phyloP scores from a whole-genome alignment of 2,113 vertebrate species.

The Fregata magnificens region DNA sequence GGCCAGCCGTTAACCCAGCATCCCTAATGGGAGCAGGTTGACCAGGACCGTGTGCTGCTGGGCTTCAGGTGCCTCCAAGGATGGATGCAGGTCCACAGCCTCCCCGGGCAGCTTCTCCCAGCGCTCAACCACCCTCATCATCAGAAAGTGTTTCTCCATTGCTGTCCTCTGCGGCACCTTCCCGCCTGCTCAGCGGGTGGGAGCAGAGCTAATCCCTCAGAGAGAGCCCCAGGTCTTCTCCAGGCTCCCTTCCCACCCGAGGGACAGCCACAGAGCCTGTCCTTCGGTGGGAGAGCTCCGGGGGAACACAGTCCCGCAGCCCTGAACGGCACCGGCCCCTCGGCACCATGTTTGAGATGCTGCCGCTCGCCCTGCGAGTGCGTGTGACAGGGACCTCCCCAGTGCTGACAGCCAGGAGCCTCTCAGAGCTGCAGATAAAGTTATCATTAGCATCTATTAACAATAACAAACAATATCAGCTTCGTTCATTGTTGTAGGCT shows the following conservation, averaged over 20 bases:
- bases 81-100: neutral
- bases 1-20: neutral
- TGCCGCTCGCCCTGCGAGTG: accelerated
- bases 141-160: neutral
- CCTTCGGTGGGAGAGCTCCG: neutral
- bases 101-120: neutral
- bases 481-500: neutral
- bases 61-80: neutral
- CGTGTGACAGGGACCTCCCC: neutral
- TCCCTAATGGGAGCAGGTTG: neutral
- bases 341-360: accelerated
- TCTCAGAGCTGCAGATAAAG: neutral
- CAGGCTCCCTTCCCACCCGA: neutral
- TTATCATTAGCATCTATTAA: neutral
- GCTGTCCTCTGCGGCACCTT: accelerated
- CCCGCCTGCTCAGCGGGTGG: accelerated
- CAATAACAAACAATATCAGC: neutral
- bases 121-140: neutral
- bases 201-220: neutral
- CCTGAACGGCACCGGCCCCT: accelerated
- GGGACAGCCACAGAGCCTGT: neutral
- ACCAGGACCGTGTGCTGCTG: neutral
- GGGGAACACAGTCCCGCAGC: accelerated
- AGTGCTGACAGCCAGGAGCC: neutral
- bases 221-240: neutral